phyloP scores from a whole-genome alignment of 2,888 invertebrate species.

The Nasonovia ribisnigri region DNA sequence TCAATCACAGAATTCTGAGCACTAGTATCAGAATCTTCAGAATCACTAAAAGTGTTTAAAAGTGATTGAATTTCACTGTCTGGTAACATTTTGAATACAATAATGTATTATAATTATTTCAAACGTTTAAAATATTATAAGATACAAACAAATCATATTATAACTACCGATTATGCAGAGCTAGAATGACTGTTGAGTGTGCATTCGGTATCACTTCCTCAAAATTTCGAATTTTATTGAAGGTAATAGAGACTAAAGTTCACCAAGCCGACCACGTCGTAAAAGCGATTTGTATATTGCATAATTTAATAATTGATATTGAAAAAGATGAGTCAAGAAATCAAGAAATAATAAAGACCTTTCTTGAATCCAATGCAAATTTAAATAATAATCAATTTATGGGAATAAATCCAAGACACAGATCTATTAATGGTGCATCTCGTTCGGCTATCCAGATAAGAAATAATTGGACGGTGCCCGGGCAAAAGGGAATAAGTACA shows the following conservation, averaged over 20 bases:
- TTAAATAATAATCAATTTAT: constrained; percentile 26
- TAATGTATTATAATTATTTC: too few relatives aligned
- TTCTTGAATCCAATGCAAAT: constrained; percentile 32
- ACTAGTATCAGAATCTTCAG: too few relatives aligned
- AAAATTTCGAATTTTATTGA: not conserved
- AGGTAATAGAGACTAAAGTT: not conserved
- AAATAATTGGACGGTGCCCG: too few relatives aligned
- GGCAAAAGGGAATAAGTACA: too few relatives aligned
- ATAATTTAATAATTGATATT: constrained; percentile 24
- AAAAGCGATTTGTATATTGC: too few relatives aligned
- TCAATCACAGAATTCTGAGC: too few relatives aligned
- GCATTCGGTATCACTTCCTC: not conserved
- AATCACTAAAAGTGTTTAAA: too few relatives aligned
- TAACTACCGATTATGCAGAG: not conserved
- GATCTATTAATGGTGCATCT: not conserved
- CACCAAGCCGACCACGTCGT: too few relatives aligned
- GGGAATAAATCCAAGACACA: constrained; percentile 31
- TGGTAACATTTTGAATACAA: too few relatives aligned
- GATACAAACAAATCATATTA: not conserved
- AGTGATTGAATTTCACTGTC: too few relatives aligned
- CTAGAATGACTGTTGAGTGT: constrained; percentile 5
- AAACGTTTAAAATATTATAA: too few relatives aligned
- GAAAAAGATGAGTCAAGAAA: constrained; percentile 11
- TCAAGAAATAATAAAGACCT: constrained; percentile 34
- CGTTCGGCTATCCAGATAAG: constrained; percentile 13